Evolutionary conservation across 2,888 invertebrate genomes (phyloP).

Genomic region (Cheilosia pagana): DNA sequence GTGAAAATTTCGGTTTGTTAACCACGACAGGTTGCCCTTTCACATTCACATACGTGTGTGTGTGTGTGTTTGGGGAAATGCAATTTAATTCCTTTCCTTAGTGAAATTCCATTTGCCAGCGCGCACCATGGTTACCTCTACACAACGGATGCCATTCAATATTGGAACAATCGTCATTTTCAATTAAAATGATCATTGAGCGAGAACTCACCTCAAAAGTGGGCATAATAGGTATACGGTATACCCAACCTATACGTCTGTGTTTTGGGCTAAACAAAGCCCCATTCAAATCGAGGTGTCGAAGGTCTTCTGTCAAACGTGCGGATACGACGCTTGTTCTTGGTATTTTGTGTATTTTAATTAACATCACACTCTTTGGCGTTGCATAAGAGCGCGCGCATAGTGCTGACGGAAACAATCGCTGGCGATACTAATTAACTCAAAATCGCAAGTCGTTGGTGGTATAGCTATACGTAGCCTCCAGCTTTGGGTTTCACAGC

Average conservation of each 20-base stretch:
- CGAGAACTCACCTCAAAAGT: slow-evolving; percentile 10
- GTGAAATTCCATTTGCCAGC: not conserved
- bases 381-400: slow-evolving; percentile 12
- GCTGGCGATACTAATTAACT: slow-evolving; percentile 41
- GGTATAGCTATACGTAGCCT: not conserved
- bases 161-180: slow-evolving; percentile 33
- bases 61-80: slow-evolving; percentile 5
- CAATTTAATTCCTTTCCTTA: slow-evolving; percentile 24
- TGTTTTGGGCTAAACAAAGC: not conserved
- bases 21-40: slow-evolving; percentile 1
- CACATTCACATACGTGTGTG: no score
- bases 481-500: slow-evolving; percentile 8
- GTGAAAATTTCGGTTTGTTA: slow-evolving; percentile 57
- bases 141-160: slow-evolving; percentile 11
- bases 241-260: not conserved
- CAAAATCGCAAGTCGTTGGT: not conserved
- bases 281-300: slow-evolving; percentile 29
- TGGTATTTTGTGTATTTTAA: slow-evolving; percentile 23
- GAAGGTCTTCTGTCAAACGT: slow-evolving; percentile 50
- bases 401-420: slow-evolving; percentile 6
- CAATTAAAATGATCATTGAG: slow-evolving; percentile 59
- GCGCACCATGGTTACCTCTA: slow-evolving; percentile 19
- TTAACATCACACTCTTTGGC: slow-evolving; percentile 24
- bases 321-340: slow-evolving; percentile 15
- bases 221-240: no score